These are phyloP conservation scores for Teleopsis dalmanni DNA, from an alignment of 1,140 invertebrate species.

Conservation along the genomic window DNA sequence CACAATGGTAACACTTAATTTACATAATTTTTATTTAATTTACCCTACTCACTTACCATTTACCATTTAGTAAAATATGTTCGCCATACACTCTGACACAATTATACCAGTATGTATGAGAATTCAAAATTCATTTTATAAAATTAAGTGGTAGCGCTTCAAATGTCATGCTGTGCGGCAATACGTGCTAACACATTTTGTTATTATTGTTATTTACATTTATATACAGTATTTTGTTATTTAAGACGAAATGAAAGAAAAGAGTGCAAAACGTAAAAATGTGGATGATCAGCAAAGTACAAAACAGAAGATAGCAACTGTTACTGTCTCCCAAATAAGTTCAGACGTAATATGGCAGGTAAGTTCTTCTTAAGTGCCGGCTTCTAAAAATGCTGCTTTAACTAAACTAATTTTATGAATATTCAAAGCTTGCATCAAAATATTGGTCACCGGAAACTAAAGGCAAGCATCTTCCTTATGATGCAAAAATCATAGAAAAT, in stretches of 20 bases:
- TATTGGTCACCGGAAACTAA: conserved; percentile 81
- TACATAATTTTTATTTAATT: too few relatives aligned
- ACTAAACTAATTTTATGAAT: background rate
- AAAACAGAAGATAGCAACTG: conserved; percentile 7
- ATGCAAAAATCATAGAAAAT: conserved; percentile 67
- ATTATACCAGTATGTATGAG: too few relatives aligned
- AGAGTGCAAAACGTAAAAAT: background rate
- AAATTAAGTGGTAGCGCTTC: too few relatives aligned
- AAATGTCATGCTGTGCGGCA: too few relatives aligned
- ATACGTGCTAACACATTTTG: conserved; percentile 1
- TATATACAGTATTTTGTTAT: background rate
- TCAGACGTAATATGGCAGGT: conserved; percentile 46
- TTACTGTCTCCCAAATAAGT: conserved; percentile 67
- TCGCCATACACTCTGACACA: too few relatives aligned
- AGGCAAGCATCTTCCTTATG: conserved; percentile 60
- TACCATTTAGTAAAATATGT: too few relatives aligned
- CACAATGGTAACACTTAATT: too few relatives aligned
- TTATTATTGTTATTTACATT: background rate
- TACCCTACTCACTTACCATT: too few relatives aligned
- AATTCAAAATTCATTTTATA: too few relatives aligned
- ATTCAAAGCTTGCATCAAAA: conserved; percentile 68
- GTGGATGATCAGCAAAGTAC: background rate
- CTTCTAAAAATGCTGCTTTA: too few relatives aligned
- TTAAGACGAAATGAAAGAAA: conserved; percentile 2
- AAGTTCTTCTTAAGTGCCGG: too few relatives aligned